Percentiles rank a stretch among this genome's conserved stretches.
Evolutionary conservation across 2,888 invertebrate species (phyloP).

Genomic region (Synanthedon andrenaeformis): DNA sequence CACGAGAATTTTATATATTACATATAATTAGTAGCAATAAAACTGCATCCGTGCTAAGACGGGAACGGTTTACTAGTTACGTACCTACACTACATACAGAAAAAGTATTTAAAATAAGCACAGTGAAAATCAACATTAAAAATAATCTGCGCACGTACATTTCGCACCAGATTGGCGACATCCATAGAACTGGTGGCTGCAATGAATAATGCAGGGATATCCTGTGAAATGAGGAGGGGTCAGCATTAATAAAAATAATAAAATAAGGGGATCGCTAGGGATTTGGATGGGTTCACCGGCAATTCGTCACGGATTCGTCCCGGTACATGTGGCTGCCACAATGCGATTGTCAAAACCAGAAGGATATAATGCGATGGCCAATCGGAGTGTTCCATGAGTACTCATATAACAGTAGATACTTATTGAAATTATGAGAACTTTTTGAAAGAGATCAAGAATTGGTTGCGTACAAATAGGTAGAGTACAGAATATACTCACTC

Average conservation of each 20-base stretch:
- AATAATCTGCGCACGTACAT: not conserved
- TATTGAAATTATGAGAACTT: too few species aligned
- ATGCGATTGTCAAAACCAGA: slow-evolving; percentile 2
- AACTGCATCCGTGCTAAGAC: too few species aligned
- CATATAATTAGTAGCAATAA: too few species aligned
- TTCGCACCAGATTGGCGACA: slow-evolving; percentile 16
- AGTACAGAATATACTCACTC: too few species aligned
- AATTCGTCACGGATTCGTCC: slow-evolving; percentile 58
- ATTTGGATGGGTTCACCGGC: slow-evolving; percentile 21
- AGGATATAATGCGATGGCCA: not conserved
- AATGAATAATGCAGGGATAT: slow-evolving; percentile 50
- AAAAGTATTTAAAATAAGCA: not conserved
- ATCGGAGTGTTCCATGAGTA: not conserved
- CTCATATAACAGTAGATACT: too few species aligned
- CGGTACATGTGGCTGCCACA: slow-evolving; percentile 26
- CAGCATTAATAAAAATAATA: slow-evolving; percentile 36
- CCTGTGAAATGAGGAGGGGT: slow-evolving; percentile 11
- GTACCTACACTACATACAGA: too few species aligned
- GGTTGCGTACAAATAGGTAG: too few species aligned
- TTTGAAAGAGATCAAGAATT: too few species aligned
- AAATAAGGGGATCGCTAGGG: slow-evolving; percentile 35
- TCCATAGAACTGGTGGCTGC: slow-evolving; percentile 3
- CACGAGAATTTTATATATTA: too few species aligned
- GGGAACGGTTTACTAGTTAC: too few species aligned
- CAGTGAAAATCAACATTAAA: not conserved